Evolutionary conservation across 1,140 invertebrate species (phyloP), one percentile per base, ranked within the genome.

Genomic region (Monochamus saltuarius): DNA sequence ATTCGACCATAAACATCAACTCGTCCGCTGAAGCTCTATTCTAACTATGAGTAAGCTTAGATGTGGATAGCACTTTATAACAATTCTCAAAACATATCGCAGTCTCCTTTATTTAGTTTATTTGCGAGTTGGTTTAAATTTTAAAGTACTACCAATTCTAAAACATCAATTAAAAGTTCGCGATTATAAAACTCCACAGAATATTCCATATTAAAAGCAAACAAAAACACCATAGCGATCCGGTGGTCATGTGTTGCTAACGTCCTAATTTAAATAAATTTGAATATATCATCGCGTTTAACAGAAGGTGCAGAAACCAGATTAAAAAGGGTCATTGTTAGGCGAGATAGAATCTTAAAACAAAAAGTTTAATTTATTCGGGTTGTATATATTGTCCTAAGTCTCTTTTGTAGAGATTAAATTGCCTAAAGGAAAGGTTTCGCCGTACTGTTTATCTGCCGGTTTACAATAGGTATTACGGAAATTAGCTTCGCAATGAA

Each of bases 331-430:
- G 57, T 56, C 57, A 39, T 59, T 56, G 46, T 64, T 56, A 38
- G 59, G 50, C 36, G 22, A 59, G 61, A 66, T 66, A 66, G 62
- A 66, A 66, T 66, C 64, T 66, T 59, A 56, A 62, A 66, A 62
- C 64, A 62, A 66, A 66, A 66, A 66, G 64, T 66, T 66, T 60
- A 66, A 66, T 66, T 66, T 66, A 66, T 66, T 66, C 53, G 6
- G 40, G 45, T 34, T 59, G 57, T 62, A 64, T 56, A 56, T 64
- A 56, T 59, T 59, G 64, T 66, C 57, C 57, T 40, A 46, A 55
- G 49, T 59, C 64, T 62, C 39, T 45, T 51, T 60, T 62, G 61
- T 59, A 62, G 51, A 43, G 56, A 67, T 67, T 61, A 67, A 64
- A 67, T 67, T 67, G 54, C 52, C 59, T 54, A 47, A 61, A 53